A percentile compares a stretch with the other conserved stretches of the same genome.
phyloP scores from a whole-genome alignment of 1,140 invertebrate genomes.

The Ptiloglossa arizonensis region DNA sequence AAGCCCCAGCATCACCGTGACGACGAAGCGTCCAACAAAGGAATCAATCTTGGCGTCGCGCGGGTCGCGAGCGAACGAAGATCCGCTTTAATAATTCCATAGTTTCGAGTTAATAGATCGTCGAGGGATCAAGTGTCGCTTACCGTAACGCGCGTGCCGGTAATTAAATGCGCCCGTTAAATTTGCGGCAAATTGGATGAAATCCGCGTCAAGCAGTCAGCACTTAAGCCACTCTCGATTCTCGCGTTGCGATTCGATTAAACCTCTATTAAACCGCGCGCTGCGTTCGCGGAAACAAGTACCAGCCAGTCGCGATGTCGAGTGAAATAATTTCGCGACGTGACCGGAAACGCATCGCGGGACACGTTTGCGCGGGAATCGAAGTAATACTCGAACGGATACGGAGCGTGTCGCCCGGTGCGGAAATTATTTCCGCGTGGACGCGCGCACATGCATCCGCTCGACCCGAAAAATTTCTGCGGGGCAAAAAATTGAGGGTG shows the following conservation, averaged over 20 bases:
- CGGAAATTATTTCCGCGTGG: background rate
- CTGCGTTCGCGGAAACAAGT: background rate
- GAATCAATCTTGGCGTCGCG: background rate
- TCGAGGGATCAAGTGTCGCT: constrained; percentile 24
- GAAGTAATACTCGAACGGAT: background rate
- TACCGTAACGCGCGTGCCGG: constrained; percentile 7
- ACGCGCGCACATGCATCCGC: no score
- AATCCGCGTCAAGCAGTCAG: constrained; percentile 21
- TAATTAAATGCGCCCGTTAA: constrained; percentile 32
- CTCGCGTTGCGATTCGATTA: constrained; percentile 32
- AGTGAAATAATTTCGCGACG: constrained; percentile 17
- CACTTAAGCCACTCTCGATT: constrained; percentile 31
- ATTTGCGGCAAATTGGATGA: constrained; percentile 30
- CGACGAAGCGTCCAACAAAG: background rate
- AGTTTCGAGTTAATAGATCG: constrained; percentile 32
- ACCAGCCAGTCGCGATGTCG: background rate
- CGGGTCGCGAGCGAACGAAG: background rate
- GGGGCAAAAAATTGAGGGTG: no score
- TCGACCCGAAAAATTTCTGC: no score
- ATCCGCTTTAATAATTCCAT: constrained; percentile 34
- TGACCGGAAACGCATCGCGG: background rate
- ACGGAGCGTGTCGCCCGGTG: background rate
- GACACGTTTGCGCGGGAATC: background rate
- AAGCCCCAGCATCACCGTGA: background rate
- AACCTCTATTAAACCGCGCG: constrained; percentile 26